These are phyloP conservation scores for Acrocera orbiculus DNA, from an alignment of 2,888 invertebrate species.

Conservation along the genomic window DNA sequence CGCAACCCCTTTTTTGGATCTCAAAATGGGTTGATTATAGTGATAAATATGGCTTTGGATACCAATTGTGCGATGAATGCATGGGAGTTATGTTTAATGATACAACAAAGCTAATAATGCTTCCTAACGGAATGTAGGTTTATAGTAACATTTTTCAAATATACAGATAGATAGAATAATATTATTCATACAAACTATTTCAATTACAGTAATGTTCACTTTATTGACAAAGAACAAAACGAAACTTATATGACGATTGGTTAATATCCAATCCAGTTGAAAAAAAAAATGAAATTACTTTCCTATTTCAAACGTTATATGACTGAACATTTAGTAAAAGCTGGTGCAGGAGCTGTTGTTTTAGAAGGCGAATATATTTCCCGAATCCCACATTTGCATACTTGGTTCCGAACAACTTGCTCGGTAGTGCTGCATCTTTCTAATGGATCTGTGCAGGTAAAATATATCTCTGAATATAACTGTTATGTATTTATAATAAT, in stretches of 20 bases:
- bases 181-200: no score
- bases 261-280: slow-evolving; percentile 59
- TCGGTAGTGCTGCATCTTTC: slow-evolving; percentile 96
- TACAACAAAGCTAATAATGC: slow-evolving; percentile 81
- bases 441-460: slow-evolving; percentile 90
- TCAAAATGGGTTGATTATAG: slow-evolving; percentile 99
- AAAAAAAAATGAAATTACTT: slow-evolving; percentile 91
- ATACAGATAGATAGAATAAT: no score
- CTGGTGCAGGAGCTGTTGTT: slow-evolving; percentile 62
- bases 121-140: slow-evolving; percentile 75
- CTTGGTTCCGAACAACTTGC: slow-evolving; percentile 91
- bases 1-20: slow-evolving; percentile 92
- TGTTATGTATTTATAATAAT: no score
- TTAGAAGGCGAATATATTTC: slow-evolving; percentile 79
- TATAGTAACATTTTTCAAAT: slow-evolving; percentile 7
- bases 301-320: slow-evolving; percentile 96
- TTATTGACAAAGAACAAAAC: slow-evolving; percentile 77
- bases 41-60: slow-evolving; percentile 98
- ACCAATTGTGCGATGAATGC: slow-evolving; percentile 95
- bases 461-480: no score
- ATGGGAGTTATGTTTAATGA: slow-evolving; percentile 99
- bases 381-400: slow-evolving; percentile 83
- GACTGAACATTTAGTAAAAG: slow-evolving; percentile 90
- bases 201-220: slow-evolving; percentile 81
- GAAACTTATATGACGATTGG: slow-evolving; percentile 81